Conservation (phyloP, 2,888 invertebrate genomes). For the Xylota segnis region DNA sequence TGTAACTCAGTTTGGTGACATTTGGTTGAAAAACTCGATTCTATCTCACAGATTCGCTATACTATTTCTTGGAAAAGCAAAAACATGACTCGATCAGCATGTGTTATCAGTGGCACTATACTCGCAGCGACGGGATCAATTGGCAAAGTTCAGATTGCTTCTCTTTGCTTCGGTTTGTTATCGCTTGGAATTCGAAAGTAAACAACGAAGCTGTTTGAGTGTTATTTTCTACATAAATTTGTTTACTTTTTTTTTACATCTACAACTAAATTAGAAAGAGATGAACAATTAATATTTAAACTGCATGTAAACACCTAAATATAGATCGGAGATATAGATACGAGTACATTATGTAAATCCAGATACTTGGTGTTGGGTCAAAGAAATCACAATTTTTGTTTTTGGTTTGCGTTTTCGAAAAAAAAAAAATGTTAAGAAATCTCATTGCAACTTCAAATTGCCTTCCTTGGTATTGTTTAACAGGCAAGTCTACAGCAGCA, state of each 20-base stretch:
- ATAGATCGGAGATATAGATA: slow-evolving; percentile 32
- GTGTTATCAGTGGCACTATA: slow-evolving; percentile 19
- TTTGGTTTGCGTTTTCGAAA: slow-evolving; percentile 30
- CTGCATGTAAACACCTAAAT: slow-evolving; percentile 53
- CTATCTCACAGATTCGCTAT: too few species aligned
- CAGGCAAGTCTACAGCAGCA: slow-evolving; percentile 76
- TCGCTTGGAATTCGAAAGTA: slow-evolving; percentile 26
- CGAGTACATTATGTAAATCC: not conserved
- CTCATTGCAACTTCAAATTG: slow-evolving; percentile 61
- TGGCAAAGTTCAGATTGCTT: slow-evolving; percentile 34
- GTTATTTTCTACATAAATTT: slow-evolving; percentile 14
- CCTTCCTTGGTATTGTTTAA: slow-evolving; percentile 74
- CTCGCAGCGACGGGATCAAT: not conserved
- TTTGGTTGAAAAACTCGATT: too few species aligned
- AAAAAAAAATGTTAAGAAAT: slow-evolving; percentile 20
- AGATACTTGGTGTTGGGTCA: slow-evolving; percentile 56
- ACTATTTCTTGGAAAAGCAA: slow-evolving; percentile 1
- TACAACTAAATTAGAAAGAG: slow-evolving; percentile 4
- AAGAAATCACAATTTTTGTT: slow-evolving; percentile 21
- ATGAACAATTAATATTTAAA: slow-evolving; percentile 17
- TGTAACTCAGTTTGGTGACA: too few species aligned
- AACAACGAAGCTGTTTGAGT: slow-evolving; percentile 12
- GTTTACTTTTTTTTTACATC: slow-evolving; percentile 2
- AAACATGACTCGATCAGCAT: slow-evolving; percentile 2
- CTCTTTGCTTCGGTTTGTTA: slow-evolving; percentile 11